Evolutionary conservation across 2,113 vertebrate species (phyloP), one percentile per base, ranked within the genome.

Genomic region (Dendrocopos noguchii): DNA sequence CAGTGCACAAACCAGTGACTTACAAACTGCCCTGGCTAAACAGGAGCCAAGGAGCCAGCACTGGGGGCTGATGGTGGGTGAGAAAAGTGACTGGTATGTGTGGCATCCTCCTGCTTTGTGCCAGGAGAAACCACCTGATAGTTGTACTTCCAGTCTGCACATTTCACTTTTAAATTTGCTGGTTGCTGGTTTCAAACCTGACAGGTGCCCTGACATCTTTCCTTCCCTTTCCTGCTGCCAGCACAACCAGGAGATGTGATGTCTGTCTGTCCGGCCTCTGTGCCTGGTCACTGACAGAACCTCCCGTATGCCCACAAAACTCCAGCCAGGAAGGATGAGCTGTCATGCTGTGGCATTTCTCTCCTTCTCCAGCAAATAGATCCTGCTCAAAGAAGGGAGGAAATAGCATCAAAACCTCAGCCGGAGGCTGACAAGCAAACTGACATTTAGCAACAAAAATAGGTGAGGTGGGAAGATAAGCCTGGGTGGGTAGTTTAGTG

Each of bases 281-380:
- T 0, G 1, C 31, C 56, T 14, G 1, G 15, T n/a, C 0, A 0
- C 42, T 47, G 34, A 47, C 18, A 8, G 11, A 57, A 22, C 18
- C 34, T 47, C n/a, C 15, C 20, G 8, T 50, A 74, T 61, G n/a
- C 74, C 15, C 0, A 0, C 3, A 0, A 33, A 42, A 57, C 13
- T 53, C 14, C 2, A 1, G 28, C 34, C 4, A 3, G 53, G 52
- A 82, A 27, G 65, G 60, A 76, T 39, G 9, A 74, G 21, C 57
- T 88, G 87, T 87, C 89, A 91, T 2, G 1, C 52, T 2, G 2
- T 77, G 72, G 52, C 64, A 77, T 76, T 92, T 79, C 84, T 90
- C 24, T 36, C 39, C 27, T 56, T 56, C 72, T 53, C 42, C 1
- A 1, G 33, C 70, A 75, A 52, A 71, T 12, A 31, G 39, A 55